Percentiles rank a stretch among this genome's conserved stretches.
Conservation (phyloP, 2,888 invertebrate genomes). For the Limnephilus marmoratus region DNA sequence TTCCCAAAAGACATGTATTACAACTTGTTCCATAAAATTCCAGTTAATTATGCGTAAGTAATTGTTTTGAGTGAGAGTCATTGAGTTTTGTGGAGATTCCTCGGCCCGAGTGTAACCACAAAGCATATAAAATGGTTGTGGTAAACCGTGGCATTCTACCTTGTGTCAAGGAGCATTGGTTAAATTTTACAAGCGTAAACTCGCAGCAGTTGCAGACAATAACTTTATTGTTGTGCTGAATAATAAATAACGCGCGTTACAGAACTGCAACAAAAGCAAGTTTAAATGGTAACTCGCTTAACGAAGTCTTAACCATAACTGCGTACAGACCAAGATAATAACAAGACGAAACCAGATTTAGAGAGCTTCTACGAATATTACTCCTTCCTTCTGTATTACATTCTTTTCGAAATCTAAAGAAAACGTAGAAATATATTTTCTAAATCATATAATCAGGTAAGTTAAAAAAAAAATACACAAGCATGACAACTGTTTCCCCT, state of each 20-base stretch:
- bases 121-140: conserved; percentile 59
- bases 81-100: conserved; percentile 48
- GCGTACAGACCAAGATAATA: neutral
- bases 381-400: neutral
- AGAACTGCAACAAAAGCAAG: conserved; percentile 17
- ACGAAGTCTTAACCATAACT: neutral
- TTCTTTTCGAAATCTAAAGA: neutral
- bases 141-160: conserved; percentile 52
- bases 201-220: conserved; percentile 38
- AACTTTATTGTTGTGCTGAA: conserved; percentile 42
- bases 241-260: conserved; percentile 20
- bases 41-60: conserved; percentile 46
- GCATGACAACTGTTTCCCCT: neutral
- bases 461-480: neutral
- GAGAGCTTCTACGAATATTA: neutral
- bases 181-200: conserved; percentile 39
- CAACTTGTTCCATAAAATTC: conserved; percentile 14
- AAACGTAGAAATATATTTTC: neutral
- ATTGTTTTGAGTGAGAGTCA: conserved; percentile 34
- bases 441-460: neutral
- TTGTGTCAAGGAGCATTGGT: conserved; percentile 51
- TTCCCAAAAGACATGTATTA: neutral
- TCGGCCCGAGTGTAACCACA: conserved; percentile 54
- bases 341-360: neutral
- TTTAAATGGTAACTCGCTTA: conserved; percentile 6